Evolutionary conservation across 2,113 vertebrate genomes (phyloP), one percentile per base, ranked within the genome.

Genomic region (Vulpes lagopus): DNA sequence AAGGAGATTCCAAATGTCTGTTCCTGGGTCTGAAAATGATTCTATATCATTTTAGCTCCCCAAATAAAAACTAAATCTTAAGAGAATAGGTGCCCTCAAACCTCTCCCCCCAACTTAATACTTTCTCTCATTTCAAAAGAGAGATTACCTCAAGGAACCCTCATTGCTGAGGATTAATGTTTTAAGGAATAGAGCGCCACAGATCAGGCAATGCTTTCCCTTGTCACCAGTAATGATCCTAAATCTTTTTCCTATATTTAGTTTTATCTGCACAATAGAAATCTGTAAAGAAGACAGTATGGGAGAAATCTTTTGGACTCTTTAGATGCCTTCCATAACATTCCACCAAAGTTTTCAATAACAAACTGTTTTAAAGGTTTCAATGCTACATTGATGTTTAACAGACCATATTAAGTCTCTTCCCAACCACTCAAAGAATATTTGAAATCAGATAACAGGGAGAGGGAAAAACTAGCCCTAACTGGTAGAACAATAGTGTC

Each of bases 121-220:
- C 53, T 62, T 64, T 86, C 59, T 92, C 38, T 79, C 78, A 94
- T 83, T 82, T 67, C 65, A 67, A 73, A 93, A 96, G n/a, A 94
- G 23, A 97, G 43, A 92, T 95, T 80, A 90, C 15, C 59, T 91
- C 20, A 78, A 84, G 49, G 49, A 65, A 90, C 69, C 53, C 57
- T 96, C 74, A 80, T 8, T 79, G 35, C 32, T 16, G 15, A 74
- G 32, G 32, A 82, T 60, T 62, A 65, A 43, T 43, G 67, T 84
- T n/a, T 55, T 89, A 64, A 82, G 55, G 49, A 19, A 96, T 71
- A 30, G 43, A 88, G 65, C 0, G 2, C 88, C 64, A 71, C 11
- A 30, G 64, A 64, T 60, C 57, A 78, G n/a, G 62, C 93, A 51
- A 83, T 38, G 30, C 87, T 93, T 87, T 78, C 69, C 53, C 49